These are phyloP conservation scores for Psittacula derbiana DNA, from an alignment of 2,797 vertebrate species.

Conservation along the genomic window DNA sequence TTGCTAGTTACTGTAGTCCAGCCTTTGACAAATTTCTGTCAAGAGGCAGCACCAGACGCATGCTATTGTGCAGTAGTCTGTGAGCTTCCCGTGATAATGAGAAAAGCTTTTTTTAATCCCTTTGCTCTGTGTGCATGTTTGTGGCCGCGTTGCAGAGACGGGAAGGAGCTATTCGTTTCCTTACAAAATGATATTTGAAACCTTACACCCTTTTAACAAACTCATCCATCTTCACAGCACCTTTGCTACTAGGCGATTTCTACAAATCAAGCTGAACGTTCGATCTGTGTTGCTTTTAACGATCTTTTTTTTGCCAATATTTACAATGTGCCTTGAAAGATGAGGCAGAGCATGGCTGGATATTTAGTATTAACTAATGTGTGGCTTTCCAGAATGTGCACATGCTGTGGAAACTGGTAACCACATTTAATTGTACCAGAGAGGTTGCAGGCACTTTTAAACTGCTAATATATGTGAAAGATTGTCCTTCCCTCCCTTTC, in stretches of 20 bases:
- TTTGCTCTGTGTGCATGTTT: background rate
- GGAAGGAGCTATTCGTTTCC: background rate
- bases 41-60: background rate
- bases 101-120: background rate
- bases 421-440: background rate
- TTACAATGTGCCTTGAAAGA: conserved; percentile 32
- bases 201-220: conserved; percentile 16
- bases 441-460: background rate
- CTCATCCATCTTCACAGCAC: conserved; percentile 40
- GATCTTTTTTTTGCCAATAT: conserved; percentile 42
- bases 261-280: conserved; percentile 32
- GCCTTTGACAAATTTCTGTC: background rate
- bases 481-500: background rate
- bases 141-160: background rate
- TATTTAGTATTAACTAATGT: conserved; percentile 37
- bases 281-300: conserved; percentile 54
- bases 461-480: background rate
- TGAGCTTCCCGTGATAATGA: background rate
- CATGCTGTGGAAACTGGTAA: background rate
- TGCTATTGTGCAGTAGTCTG: background rate
- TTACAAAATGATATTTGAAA: background rate
- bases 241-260: conserved; percentile 41
- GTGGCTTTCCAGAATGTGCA: background rate
- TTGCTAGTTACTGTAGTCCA: background rate
- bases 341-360: background rate